Conservation (phyloP, 1,140 invertebrate genomes). For the Pachyrhynchus sulphureomaculatus region DNA sequence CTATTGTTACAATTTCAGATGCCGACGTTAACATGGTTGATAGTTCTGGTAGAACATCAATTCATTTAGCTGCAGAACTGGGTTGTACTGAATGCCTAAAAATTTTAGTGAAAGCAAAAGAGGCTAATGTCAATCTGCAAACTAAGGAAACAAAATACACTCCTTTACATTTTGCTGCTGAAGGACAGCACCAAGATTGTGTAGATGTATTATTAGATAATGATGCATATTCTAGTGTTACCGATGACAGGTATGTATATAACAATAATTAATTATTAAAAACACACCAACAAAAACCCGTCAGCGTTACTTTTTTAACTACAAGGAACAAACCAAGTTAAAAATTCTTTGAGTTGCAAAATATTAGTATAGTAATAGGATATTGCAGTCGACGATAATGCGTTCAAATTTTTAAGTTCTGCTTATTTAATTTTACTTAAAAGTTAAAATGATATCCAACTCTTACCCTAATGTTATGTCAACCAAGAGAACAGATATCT, state of each 20-base stretch:
- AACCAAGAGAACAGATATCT: too few relatives aligned
- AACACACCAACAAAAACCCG: too few relatives aligned
- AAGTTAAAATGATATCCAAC: too few relatives aligned
- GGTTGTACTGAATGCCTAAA: conserved; percentile 68
- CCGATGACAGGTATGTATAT: conserved; percentile 59
- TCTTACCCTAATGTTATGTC: too few relatives aligned
- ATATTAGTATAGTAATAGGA: too few relatives aligned
- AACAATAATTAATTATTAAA: neutral
- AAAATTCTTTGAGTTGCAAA: too few relatives aligned
- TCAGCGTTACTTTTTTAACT: too few relatives aligned
- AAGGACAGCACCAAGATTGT: conserved; percentile 71
- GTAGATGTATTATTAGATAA: conserved; percentile 68
- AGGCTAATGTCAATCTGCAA: conserved; percentile 60
- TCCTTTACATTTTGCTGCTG: conserved; percentile 76
- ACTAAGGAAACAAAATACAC: conserved; percentile 69
- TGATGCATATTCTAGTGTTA: conserved; percentile 66
- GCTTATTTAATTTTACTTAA: too few relatives aligned
- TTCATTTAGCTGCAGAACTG: conserved; percentile 74
- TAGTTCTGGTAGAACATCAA: conserved; percentile 68
- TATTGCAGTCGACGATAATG: too few relatives aligned
- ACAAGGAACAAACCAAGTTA: too few relatives aligned
- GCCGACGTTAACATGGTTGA: conserved; percentile 67
- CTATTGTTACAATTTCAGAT: too few relatives aligned
- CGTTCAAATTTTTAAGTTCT: too few relatives aligned
- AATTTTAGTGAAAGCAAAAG: conserved; percentile 65